Base-by-base conservation (phyloP, 2,888 invertebrate genomes). In the Hirtodrosophila alboralis region DNA sequence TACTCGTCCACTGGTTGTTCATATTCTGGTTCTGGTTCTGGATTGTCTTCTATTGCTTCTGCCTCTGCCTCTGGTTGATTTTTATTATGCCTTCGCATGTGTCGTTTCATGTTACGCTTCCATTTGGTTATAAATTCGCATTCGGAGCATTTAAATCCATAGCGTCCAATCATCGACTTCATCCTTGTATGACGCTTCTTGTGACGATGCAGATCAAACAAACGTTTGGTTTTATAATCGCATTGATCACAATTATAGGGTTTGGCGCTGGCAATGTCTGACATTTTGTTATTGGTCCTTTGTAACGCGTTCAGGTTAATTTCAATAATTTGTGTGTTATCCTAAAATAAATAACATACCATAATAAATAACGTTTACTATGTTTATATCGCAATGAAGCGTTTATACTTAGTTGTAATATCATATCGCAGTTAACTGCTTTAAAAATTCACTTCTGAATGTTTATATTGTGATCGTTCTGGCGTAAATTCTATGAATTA, bases 31-130 rank as follows among this genome's bases (percentile, higher is more conserved):
- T n/a, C n/a, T n/a, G n/a, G n/a, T n/a, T n/a, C n/a, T n/a, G n/a
- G n/a, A n/a, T n/a, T n/a, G n/a, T n/a, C n/a, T n/a, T n/a, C n/a
- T n/a, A n/a, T n/a, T n/a, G n/a, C n/a, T n/a, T n/a, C n/a, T n/a
- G n/a, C n/a, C n/a, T n/a, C n/a, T n/a, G n/a, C n/a, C n/a, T n/a
- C n/a, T n/a, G n/a, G n/a, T n/a, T n/a, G n/a, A n/a, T n/a, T n/a
- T n/a, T n/a, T n/a, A n/a, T n/a, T n/a, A n/a, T 68, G 68, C 10
- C 31, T 58, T 1, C 12, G 49, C 21, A 65, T 37, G 14, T 69
- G 68, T 1, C 72, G 49, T 4, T n/a, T 28, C 28, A 69, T 69
- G 10, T 69, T 69, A 0, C 69, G 60, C 13, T 66, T 72, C 67
- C 60, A 60, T n/a, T 69, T 69, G 3, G 72, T 69, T 3, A 37